Conservation (phyloP, 2,113 vertebrate species). For the Catharus fuscescens region DNA sequence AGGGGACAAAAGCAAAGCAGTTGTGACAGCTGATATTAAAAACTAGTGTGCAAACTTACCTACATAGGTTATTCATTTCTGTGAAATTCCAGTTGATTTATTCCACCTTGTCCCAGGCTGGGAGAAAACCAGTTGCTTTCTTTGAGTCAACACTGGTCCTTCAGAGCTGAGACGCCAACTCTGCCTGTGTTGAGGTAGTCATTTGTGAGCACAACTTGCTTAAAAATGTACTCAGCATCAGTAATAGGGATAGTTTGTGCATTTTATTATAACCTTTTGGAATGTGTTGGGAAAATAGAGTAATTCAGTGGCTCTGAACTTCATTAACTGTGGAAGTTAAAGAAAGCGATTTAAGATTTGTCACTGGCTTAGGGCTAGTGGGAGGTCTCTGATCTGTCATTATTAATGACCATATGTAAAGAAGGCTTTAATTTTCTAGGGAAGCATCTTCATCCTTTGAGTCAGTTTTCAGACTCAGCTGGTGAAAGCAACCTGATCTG, state of each 20-base stretch:
- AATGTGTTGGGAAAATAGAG: background rate
- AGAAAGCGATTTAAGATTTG: background rate
- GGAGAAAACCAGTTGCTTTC: background rate
- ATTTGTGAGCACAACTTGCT: background rate
- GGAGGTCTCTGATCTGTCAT: background rate
- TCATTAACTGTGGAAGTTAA: background rate
- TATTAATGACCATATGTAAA: background rate
- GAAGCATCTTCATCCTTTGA: background rate
- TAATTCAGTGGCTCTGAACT: background rate
- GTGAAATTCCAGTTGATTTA: background rate
- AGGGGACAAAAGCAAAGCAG: background rate
- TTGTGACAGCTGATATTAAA: background rate
- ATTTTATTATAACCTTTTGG: background rate
- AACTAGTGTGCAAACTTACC: background rate
- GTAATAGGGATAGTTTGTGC: background rate
- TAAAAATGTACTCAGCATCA: background rate
- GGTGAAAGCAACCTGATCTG: background rate
- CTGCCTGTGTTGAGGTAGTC: background rate
- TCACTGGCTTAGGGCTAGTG: background rate
- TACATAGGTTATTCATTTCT: background rate
- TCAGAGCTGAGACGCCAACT: background rate
- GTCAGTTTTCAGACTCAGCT: background rate
- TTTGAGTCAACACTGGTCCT: background rate
- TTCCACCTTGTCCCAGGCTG: background rate
- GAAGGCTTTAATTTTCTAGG: background rate